These are phyloP conservation scores for Papio anubis DNA, from an alignment of 2,113 vertebrate species.

Conservation along the genomic window DNA sequence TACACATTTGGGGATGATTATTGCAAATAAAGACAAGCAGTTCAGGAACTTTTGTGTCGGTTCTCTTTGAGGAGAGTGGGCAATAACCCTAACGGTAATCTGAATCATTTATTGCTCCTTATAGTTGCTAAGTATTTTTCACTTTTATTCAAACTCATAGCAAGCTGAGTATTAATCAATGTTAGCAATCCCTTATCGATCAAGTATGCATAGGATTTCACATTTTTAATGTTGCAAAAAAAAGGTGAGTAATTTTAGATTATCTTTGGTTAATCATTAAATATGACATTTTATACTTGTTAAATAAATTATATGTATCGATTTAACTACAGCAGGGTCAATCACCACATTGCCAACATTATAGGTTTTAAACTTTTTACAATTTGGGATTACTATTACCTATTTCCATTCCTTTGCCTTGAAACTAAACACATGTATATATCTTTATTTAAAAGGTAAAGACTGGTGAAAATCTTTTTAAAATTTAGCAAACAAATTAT, in stretches of 20 bases:
- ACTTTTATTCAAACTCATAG: not conserved
- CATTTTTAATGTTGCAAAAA: not conserved
- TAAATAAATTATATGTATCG: not conserved
- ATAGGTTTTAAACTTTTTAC: not conserved
- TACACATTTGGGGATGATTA: not conserved
- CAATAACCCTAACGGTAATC: not conserved
- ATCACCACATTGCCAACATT: not conserved
- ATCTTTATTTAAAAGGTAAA: conserved; percentile 31
- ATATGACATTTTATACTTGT: not conserved
- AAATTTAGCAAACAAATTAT: not conserved
- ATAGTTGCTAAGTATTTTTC: not conserved
- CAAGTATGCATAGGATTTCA: not conserved
- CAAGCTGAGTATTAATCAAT: not conserved
- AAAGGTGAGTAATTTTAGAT: not conserved
- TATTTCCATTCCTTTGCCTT: not conserved
- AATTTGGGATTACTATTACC: not conserved
- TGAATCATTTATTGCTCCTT: not conserved
- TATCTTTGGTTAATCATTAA: not conserved
- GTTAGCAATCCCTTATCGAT: not conserved
- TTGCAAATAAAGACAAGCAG: not conserved
- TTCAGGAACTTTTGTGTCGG: not conserved
- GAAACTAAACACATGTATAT: not conserved
- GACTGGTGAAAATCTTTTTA: not conserved
- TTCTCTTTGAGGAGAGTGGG: not conserved
- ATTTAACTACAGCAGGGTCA: not conserved